phyloP scores from a whole-genome alignment of 2,888 invertebrate species.

The Cephonodes hylas region DNA sequence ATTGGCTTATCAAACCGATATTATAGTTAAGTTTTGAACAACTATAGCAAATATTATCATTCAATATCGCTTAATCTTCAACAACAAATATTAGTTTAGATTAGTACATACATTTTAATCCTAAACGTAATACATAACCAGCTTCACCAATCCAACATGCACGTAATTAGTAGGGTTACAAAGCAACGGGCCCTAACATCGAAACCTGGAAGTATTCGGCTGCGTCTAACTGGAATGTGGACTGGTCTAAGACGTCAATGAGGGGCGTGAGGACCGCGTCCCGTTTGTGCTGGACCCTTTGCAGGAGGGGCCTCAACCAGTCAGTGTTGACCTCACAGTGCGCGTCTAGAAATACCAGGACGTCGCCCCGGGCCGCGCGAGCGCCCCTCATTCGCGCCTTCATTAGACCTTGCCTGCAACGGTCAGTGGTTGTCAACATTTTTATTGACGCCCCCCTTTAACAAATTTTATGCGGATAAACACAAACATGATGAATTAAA shows the following conservation, averaged over 20 bases:
- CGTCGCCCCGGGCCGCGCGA: conserved; percentile 88
- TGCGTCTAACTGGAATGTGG: conserved; percentile 81
- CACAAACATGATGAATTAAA: too few species aligned
- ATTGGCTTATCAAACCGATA: too few species aligned
- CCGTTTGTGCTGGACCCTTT: conserved; percentile 83
- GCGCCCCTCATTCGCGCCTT: conserved; percentile 93
- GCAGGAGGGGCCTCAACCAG: conserved; percentile 94
- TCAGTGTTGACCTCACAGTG: conserved; percentile 91
- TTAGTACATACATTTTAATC: too few species aligned
- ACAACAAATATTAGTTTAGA: too few species aligned
- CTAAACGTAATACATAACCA: not conserved
- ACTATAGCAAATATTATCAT: too few species aligned
- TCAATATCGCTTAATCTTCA: too few species aligned
- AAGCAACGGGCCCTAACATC: not conserved
- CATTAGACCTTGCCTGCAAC: conserved; percentile 89
- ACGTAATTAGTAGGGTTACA: not conserved
- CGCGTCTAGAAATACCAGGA: conserved; percentile 93
- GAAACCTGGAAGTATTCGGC: conserved; percentile 58
- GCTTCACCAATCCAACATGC: not conserved
- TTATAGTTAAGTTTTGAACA: too few species aligned
- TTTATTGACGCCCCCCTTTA: not conserved
- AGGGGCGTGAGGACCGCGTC: conserved; percentile 94
- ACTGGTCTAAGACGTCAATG: conserved; percentile 94
- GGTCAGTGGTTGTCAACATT: not conserved
- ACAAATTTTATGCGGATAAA: not conserved